Conservation (phyloP, 2,888 invertebrate genomes). For the Stenoptilia bipunctidactyla region DNA sequence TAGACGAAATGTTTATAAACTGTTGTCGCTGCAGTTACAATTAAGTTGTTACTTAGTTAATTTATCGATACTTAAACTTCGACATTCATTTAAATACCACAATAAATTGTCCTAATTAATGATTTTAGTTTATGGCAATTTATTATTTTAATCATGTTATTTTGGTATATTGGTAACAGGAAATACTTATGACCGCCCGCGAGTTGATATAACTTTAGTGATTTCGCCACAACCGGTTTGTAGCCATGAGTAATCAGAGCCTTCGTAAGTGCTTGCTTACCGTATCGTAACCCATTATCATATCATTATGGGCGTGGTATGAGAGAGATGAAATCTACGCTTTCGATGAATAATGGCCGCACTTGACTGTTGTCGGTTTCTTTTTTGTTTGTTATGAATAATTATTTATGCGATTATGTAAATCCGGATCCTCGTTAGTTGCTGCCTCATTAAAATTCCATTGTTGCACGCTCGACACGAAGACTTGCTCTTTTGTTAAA, state of each 20-base stretch:
- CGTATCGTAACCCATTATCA: slow-evolving; percentile 32
- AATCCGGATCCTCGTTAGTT: slow-evolving; percentile 50
- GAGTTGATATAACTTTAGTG: too few species aligned
- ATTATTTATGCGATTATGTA: slow-evolving; percentile 60
- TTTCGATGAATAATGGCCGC: slow-evolving; percentile 26
- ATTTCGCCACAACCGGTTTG: too few species aligned
- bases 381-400: slow-evolving; percentile 51
- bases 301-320: slow-evolving; percentile 20
- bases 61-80: slow-evolving; percentile 17
- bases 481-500: slow-evolving; percentile 26
- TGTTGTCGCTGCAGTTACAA: slow-evolving; percentile 22
- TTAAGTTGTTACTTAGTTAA: slow-evolving; percentile 21
- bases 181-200: too few species aligned
- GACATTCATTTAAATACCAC: too few species aligned
- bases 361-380: slow-evolving; percentile 29
- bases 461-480: slow-evolving; percentile 44
- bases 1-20: slow-evolving; percentile 23
- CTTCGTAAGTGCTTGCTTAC: slow-evolving; percentile 6
- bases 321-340: slow-evolving; percentile 27
- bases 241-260: too few species aligned
- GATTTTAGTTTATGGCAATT: too few species aligned
- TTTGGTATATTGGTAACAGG: too few species aligned
- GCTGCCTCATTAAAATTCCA: slow-evolving; percentile 58
- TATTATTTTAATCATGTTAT: too few species aligned
- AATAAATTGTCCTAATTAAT: too few species aligned